Conservation (phyloP, 2,113 vertebrate species). For the Empidonax traillii region DNA sequence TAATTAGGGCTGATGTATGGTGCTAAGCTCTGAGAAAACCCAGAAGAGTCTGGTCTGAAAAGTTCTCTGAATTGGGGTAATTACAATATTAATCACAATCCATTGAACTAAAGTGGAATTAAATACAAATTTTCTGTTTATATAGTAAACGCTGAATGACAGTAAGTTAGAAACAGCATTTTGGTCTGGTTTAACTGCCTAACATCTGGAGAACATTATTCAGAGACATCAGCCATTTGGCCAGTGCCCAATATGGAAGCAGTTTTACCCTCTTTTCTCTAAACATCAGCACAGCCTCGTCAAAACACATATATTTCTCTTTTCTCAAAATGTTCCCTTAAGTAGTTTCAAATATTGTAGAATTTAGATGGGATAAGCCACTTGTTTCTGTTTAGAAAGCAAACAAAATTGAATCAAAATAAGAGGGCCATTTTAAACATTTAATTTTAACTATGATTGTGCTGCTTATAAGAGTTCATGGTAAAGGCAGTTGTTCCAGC, state of each 20-base stretch:
- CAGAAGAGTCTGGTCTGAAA: conserved; percentile 17
- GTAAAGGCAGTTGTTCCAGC: conserved; percentile 64
- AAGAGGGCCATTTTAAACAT: conserved; percentile 50
- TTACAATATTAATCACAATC: conserved; percentile 60
- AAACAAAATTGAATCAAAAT: conserved; percentile 61
- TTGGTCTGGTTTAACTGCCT: conserved; percentile 49
- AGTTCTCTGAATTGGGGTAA: conserved; percentile 43
- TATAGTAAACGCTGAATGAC: background rate
- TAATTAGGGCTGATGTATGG: conserved; percentile 8
- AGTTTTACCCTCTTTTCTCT: conserved; percentile 1
- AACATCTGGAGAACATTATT: conserved; percentile 57
- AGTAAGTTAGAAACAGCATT: conserved; percentile 27
- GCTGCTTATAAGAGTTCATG: conserved; percentile 24
- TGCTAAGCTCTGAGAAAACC: background rate
- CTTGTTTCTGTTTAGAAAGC: conserved; percentile 67
- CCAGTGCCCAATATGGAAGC: background rate
- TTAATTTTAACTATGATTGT: conserved; percentile 55
- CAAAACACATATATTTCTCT: background rate
- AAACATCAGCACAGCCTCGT: background rate
- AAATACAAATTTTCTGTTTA: conserved; percentile 58
- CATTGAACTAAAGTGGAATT: conserved; percentile 41
- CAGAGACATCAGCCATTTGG: conserved; percentile 6
- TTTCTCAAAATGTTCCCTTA: background rate
- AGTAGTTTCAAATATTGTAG: background rate
- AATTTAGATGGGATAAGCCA: conserved; percentile 11